Evolutionary conservation across 2,888 invertebrate genomes (phyloP).

Genomic region (Stramonita haemastoma): DNA sequence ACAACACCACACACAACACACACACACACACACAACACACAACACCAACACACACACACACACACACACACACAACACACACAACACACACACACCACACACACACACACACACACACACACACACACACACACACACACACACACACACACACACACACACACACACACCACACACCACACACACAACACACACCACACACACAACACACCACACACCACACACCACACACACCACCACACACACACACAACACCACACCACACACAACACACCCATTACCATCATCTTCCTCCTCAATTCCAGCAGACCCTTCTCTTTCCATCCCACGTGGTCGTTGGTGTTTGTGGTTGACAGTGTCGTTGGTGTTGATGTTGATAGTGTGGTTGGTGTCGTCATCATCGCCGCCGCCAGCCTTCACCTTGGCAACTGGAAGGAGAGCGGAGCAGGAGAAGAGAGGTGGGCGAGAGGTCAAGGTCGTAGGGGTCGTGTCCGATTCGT

Average conservation of each 20-base stretch:
- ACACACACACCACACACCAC: no score
- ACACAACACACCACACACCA: no score
- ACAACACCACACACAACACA: no score
- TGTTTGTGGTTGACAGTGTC: constrained; percentile 21
- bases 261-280: no score
- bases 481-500: constrained; percentile 83
- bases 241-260: no score
- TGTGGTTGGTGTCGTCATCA: constrained; percentile 30
- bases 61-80: neutral
- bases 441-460: constrained; percentile 33
- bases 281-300: neutral
- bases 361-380: constrained; percentile 39
- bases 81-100: neutral
- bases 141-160: no score
- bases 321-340: neutral
- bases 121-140: no score
- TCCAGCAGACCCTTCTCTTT: neutral
- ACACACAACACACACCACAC: no score
- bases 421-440: constrained; percentile 34
- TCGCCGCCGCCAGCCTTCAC: constrained; percentile 9
- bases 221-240: neutral
- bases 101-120: no score
- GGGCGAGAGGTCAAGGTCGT: constrained; percentile 75
- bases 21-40: no score
- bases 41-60: no score